Evolutionary conservation across 2,888 invertebrate genomes (phyloP).

Genomic region (Caenorhabditis doughertyi): DNA sequence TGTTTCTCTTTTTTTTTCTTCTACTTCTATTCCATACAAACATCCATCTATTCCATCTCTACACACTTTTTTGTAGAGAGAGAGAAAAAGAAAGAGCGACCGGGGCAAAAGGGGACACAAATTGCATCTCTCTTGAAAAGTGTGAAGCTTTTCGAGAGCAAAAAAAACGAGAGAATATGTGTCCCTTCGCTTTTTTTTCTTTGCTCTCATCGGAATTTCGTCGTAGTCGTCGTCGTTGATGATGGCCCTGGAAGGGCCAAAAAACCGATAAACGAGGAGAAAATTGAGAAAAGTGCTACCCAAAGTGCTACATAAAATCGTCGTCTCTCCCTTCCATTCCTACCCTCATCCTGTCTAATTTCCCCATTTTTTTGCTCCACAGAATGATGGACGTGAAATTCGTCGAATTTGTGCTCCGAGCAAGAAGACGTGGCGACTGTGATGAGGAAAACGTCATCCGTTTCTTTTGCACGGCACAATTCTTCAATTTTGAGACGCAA

Average conservation of each 20-base stretch:
- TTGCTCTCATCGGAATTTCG: constrained; percentile 24
- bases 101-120: constrained; percentile 21
- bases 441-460: constrained; percentile 15
- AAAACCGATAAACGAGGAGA: background rate
- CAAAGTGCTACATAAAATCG: constrained; percentile 48
- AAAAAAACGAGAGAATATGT: constrained; percentile 8
- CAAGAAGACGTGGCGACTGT: background rate
- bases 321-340: background rate
- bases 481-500: constrained; percentile 36
- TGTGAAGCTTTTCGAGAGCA: constrained; percentile 36
- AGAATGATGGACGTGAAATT: constrained; percentile 18
- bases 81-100: background rate
- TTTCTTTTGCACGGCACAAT: background rate
- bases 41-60: too few relatives aligned
- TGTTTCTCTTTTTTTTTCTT: background rate
- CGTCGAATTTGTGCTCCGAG: background rate
- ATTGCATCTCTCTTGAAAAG: constrained; percentile 49
- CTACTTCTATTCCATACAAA: constrained; percentile 20
- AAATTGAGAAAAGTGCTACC: constrained; percentile 1
- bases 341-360: constrained; percentile 25
- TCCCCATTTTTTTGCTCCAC: background rate
- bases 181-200: background rate
- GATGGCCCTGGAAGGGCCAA: background rate
- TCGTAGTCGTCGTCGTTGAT: background rate
- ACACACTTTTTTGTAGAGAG: constrained; percentile 19